Percentiles rank a stretch among this genome's conserved stretches.
phyloP scores from a whole-genome alignment of 2,888 invertebrate genomes.

The Anthophora plumipes region DNA sequence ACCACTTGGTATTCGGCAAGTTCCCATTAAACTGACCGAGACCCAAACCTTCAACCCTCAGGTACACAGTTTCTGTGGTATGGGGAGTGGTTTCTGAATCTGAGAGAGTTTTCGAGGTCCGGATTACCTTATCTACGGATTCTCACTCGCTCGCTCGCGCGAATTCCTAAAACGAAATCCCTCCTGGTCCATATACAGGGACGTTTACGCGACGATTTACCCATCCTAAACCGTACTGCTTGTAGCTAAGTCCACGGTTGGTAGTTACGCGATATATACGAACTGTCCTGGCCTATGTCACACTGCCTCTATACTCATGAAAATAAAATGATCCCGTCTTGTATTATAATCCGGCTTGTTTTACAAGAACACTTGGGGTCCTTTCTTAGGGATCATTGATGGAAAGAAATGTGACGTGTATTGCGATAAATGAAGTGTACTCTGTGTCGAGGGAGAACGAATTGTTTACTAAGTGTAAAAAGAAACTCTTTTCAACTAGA shows the following conservation, averaged over 20 bases:
- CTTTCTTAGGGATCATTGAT: background rate
- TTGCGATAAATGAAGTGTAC: background rate
- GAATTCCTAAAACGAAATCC: conserved; percentile 76
- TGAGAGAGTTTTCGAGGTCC: conserved; percentile 75
- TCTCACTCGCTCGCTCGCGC: conserved; percentile 79
- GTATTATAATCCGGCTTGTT: conserved; percentile 61
- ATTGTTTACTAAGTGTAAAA: no score
- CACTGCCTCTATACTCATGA: conserved; percentile 12
- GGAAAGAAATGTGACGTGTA: background rate
- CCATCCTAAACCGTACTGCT: conserved; percentile 52
- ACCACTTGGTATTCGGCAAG: conserved; percentile 42
- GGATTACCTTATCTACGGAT: conserved; percentile 84
- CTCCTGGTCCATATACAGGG: conserved; percentile 71
- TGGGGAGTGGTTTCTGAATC: conserved; percentile 65
- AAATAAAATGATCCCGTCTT: conserved; percentile 52
- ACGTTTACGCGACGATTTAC: conserved; percentile 77
- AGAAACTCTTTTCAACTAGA: no score
- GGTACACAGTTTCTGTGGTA: conserved; percentile 53
- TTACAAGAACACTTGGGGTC: conserved; percentile 22
- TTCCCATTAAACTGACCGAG: conserved; percentile 59
- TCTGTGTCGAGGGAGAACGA: background rate
- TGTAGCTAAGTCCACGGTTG: conserved; percentile 55
- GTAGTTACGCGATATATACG: conserved; percentile 66
- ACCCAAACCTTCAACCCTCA: conserved; percentile 49
- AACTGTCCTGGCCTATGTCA: conserved; percentile 32